Evolutionary conservation across 2,113 vertebrate species (phyloP), one percentile per base, ranked within the genome.

Genomic region (Oreochromis tanganicae): DNA sequence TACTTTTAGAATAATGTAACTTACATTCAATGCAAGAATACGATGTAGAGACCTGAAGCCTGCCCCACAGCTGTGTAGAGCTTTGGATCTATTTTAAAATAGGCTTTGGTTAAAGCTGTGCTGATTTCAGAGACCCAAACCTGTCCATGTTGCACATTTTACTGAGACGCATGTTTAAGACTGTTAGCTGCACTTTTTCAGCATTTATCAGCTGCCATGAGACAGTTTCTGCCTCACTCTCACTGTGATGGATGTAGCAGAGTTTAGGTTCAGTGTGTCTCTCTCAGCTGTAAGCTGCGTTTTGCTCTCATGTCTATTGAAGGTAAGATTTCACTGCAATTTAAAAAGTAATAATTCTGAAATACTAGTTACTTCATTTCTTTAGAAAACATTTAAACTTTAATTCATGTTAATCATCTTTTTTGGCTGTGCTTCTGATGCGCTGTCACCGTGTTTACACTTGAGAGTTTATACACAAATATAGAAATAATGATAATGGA

Each of bases 81-180:
- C 0, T 56, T 24, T 56, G n/a, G 1, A 0, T 56, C n/a, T 2
- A 24, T 13, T 56, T 56, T 56, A 24, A 24, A 56, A 56, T 10
- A 55, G 54, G 54, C 55, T 57, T 57, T 57, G 55, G 4, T 57
- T 57, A 57, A 57, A 57, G 24, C 4, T 57, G 12, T 57, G 55
- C 3, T 57, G 24, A 57, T 57, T 27, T 57, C 55, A 57, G 55
- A 57, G 55, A 29, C 12, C 12, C 4, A 57, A 29, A 57, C 24
- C 24, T 57, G 24, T 57, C 55, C 24, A 57, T 29, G 24, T 57
- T 57, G 1, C 7, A 5, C 55, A 0, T 57, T 57, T 57, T 57
- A 57, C 7, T 14, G 55, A 57, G 55, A 1, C 1, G 12, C 21
- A 57, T 57, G 24, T 14, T 57, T 56, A 56, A 0, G 0, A 13